Base-by-base conservation (phyloP, 1,140 invertebrate genomes). In the Spodoptera frugiperda region DNA sequence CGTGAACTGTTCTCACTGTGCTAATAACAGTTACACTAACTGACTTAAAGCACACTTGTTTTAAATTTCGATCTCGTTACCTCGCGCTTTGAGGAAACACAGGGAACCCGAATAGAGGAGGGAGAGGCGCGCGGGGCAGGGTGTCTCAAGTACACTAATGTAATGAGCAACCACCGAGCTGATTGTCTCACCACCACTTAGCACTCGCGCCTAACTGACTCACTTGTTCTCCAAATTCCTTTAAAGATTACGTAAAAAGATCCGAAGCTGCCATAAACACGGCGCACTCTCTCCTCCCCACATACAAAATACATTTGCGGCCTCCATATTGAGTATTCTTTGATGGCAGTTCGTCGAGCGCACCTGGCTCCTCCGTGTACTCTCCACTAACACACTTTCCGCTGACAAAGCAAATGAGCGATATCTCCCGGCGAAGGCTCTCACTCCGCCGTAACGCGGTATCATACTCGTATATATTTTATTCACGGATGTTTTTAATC, bases 11-110 rank as follows among this genome's bases (percentile, higher is more conserved):
- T 65, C 39, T 65, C 61, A 48, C 61, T 65, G 61, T 25, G 44
- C 44, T 67, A 67, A 67, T 67, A 67, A 48, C 63, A 48, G 63
- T 67, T 48, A 67, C 63, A 67, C 44, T 67, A 67, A 49, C 63
- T 8, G 44, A 67, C 44, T 67, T 67, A 2, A 67, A 67, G 63
- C 44, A 67, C 63, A 48, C 63, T 70, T 70, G 51, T 70, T 70
- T 54, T 70, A 54, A 70, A 70, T 70, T 70, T 70, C 48, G 53
- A 70, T 70, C 67, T 70, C 25, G 30, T 49, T 33, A 70, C 44
- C 46, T 6, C 21, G 63, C 15, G 44, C 44, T 25, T 12, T 17
- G 19, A 21, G 39, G 14, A 61, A 44, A 17, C 57, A 6, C 39
- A 12, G 17, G 63, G 17, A 9, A 17, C 10, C 57, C 10, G 15